Conservation (phyloP, 2,888 invertebrate species). For the Graphium colonna region DNA sequence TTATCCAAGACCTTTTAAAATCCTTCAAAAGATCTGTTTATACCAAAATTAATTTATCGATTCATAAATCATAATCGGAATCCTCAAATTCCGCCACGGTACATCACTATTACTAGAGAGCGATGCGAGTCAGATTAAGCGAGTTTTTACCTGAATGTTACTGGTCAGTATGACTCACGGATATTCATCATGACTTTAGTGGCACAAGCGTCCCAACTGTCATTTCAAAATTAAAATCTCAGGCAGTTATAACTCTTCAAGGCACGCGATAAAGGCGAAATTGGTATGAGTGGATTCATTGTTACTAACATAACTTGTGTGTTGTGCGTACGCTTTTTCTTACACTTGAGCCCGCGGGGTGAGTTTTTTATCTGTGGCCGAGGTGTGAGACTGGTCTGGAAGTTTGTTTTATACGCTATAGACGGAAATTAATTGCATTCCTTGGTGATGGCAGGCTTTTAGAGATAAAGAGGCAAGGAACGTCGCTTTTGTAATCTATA, state of each 20-base stretch:
- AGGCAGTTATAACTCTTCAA: neutral
- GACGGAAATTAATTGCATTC: constrained; percentile 22
- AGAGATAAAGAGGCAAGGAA: neutral
- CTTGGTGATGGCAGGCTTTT: neutral
- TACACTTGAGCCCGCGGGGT: constrained; percentile 14
- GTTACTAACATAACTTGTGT: constrained; percentile 6
- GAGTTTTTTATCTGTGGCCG: constrained; percentile 9
- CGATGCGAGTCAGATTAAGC: constrained; percentile 24
- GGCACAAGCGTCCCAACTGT: constrained; percentile 23
- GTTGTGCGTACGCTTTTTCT: constrained; percentile 10
- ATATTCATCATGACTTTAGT: constrained; percentile 38
- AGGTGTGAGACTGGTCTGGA: constrained; percentile 17
- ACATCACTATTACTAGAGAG: constrained; percentile 15
- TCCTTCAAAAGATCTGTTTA: too few species aligned
- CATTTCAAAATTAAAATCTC: neutral
- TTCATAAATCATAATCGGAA: too few species aligned
- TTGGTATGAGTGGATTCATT: neutral
- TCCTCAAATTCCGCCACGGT: neutral
- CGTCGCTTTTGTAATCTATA: neutral
- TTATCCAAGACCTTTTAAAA: too few species aligned
- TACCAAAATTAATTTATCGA: too few species aligned
- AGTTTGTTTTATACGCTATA: constrained; percentile 22
- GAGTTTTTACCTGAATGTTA: constrained; percentile 36
- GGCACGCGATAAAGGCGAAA: neutral
- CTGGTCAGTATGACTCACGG: constrained; percentile 37